These are phyloP conservation scores for Littorina saxatilis DNA, from an alignment of 1,140 invertebrate genomes.

Conservation along the genomic window DNA sequence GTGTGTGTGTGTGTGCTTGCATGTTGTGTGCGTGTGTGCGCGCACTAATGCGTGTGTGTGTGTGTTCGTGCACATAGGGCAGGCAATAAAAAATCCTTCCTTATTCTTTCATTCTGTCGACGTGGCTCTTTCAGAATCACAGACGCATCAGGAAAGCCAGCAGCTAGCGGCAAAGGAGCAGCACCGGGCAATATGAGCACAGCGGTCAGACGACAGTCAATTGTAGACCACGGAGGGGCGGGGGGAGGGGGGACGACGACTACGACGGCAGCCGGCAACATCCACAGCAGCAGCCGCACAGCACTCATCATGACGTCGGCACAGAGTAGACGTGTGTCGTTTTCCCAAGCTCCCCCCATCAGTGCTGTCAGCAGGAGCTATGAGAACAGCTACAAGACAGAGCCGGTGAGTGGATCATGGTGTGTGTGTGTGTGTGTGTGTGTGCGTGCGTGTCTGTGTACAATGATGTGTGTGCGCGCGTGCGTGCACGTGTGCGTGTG, in stretches of 20 bases:
- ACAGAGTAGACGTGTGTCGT: background rate
- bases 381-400: background rate
- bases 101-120: no score
- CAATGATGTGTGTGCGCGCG: background rate
- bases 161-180: background rate
- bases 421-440: background rate
- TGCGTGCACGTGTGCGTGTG: no score
- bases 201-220: background rate
- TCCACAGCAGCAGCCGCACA: background rate
- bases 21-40: no score
- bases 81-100: no score
- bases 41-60: no score
- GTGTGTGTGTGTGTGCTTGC: no score
- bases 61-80: no score
- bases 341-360: background rate
- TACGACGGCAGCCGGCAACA: background rate
- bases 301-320: slow-evolving; percentile 7
- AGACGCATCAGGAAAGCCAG: background rate
- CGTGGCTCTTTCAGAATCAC: background rate
- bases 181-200: background rate
- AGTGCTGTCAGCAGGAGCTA: background rate
- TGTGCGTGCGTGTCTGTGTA: background rate
- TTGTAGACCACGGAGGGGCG: background rate
- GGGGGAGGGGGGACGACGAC: background rate
- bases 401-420: background rate